Percentiles rank a stretch among this genome's conserved stretches.
Conservation (phyloP, 1,140 invertebrate species). For the Drosophila melanica region DNA sequence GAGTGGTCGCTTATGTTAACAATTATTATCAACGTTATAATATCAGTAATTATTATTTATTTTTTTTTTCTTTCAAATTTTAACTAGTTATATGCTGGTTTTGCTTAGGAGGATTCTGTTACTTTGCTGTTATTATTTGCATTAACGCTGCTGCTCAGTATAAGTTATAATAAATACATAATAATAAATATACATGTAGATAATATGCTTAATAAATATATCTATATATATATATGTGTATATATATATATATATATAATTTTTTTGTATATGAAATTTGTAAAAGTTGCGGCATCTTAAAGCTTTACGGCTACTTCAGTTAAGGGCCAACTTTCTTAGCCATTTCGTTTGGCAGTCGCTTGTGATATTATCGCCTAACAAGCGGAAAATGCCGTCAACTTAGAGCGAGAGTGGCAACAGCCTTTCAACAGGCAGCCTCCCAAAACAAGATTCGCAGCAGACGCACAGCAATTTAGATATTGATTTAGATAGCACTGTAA, state of each 20-base stretch:
- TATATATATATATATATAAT: slow-evolving; percentile 30
- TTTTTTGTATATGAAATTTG: neutral
- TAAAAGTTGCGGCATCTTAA: neutral
- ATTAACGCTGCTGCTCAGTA: slow-evolving; percentile 66
- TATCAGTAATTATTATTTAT: slow-evolving; percentile 62
- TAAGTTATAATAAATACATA: slow-evolving; percentile 83
- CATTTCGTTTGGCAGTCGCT: slow-evolving; percentile 31
- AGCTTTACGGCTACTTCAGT: slow-evolving; percentile 16
- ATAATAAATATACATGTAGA: slow-evolving; percentile 83
- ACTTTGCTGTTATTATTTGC: slow-evolving; percentile 59
- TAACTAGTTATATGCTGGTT: slow-evolving; percentile 68
- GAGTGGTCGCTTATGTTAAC: slow-evolving; percentile 59
- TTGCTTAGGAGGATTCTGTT: slow-evolving; percentile 75
- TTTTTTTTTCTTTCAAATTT: slow-evolving; percentile 70
- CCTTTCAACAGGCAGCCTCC: slow-evolving; percentile 19
- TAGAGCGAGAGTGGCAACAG: slow-evolving; percentile 22
- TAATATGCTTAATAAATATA: slow-evolving; percentile 74
- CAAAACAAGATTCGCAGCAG: slow-evolving; percentile 47
- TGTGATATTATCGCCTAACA: slow-evolving; percentile 64
- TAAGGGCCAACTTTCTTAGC: slow-evolving; percentile 26
- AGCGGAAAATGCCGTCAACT: slow-evolving; percentile 61
- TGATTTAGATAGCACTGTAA: slow-evolving; percentile 61
- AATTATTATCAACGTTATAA: slow-evolving; percentile 70
- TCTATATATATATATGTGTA: neutral
- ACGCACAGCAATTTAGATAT: slow-evolving; percentile 64